Evolutionary conservation across 2,797 vertebrate genomes (phyloP), one percentile per base, ranked within the genome.

Genomic region (Danio kyathit): DNA sequence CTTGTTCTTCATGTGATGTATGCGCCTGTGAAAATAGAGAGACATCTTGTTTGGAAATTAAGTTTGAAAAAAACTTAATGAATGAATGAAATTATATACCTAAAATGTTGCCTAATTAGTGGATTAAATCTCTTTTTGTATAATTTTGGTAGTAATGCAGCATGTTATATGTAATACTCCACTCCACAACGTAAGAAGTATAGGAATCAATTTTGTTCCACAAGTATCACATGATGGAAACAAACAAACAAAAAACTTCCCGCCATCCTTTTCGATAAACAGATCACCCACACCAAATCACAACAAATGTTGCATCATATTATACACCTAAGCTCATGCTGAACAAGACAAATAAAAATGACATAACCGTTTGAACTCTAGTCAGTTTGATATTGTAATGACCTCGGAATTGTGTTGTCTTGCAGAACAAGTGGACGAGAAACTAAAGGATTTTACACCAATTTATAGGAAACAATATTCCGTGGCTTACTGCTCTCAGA

Each of bases 381-480:
- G 5, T 38, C 19, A 1, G 71, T 41, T 13, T 29, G 52, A 16
- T 29, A 43, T 16, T 49, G 11, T 74, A 48, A 74, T 74, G 40
- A 43, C 52, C 19, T 65, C 9, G 59, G 4, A 8, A 46, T 40
- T 76, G 43, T 84, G 66, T 77, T 90, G 29, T 81, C 12, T 84
- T 87, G 80, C 72, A 98, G 97, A 88, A 4, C 92, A 93, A 86
- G 94, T 93, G 0, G 93, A 97, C 82, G 93, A 93, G 0, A 87
- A 90, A 84, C 93, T 99, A 85, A 94, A 91, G 78, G 93, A 92
- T 67, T 97, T 99, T 85, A 88, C 93, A 54, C 92, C 94, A 0
- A 94, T 94, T 89, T 99, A 97, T 90, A 94, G 83, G 66, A 94
- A 93, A 59, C 97, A 99, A 88, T 95, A 95, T 0, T 87, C 89